Evolutionary conservation across 2,113 vertebrate genomes (phyloP), one percentile per base, ranked within the genome.

Genomic region (Scartelaos histophorus): DNA sequence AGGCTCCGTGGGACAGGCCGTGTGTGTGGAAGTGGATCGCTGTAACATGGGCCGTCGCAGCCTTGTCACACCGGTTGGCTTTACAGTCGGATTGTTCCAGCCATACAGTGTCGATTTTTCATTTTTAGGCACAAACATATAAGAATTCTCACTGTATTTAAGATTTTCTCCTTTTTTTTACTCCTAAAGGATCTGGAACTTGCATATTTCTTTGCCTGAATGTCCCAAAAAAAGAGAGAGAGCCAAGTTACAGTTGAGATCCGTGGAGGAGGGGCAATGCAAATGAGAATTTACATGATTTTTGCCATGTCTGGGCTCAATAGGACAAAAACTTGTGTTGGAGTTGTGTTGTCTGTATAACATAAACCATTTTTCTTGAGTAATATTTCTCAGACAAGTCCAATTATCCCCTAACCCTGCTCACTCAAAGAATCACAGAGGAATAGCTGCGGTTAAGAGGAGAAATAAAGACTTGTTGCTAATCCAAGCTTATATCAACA

Each of bases 1-100:
- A 81, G 79, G 91, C 91, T 91, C 82, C 73, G 29, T 68, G 77
- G 60, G 74, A 74, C 67, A 62, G 54, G 54, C 21, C 49, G n/a
- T 7, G 7, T 82, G 22, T 82, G 22, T 66, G 49, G 66, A 35
- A 68, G 57, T 82, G 77, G 65, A 43, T 69, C 46, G 69, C 35
- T 70, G 49, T 66, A 64, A 67, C 54, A 51, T 57, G 47, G 45
- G 69, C 71, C 57, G 64, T 69, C 68, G 66, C 46, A 65, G 73
- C 35, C 66, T 67, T 72, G 61, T 56, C 47, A 80, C 67, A 81
- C 69, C 54, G 69, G 21, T 66, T 70, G 34, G 67, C 66, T 46
- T 70, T 43, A n/a, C 16, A 12, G 3, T 64, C 12, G 19, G 21
- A 51, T 17, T 25, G 65, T 49, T 71, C 76, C 74, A 74, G 57